Conservation (phyloP, 2,888 invertebrate genomes). For the Idaea aversata region DNA sequence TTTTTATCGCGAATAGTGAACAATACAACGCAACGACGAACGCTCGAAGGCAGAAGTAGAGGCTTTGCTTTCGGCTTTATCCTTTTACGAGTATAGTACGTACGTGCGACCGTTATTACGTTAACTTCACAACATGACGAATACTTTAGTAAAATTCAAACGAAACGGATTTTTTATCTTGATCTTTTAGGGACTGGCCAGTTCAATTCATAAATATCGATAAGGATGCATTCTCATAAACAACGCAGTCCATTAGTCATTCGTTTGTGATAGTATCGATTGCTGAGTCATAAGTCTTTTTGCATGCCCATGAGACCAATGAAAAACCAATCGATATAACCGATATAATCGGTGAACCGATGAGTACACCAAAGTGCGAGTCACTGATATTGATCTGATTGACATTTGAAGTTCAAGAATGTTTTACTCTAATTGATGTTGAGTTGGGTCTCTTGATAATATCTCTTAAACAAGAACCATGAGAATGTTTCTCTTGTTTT, state of each 20-base stretch:
- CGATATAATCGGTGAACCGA: conserved; percentile 37
- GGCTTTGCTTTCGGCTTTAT: conserved; percentile 24
- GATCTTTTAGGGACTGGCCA: conserved; percentile 50
- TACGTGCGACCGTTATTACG: conserved; percentile 28
- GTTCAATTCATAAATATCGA: conserved; percentile 55
- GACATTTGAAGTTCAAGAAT: conserved; percentile 35
- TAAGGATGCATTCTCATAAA: conserved; percentile 40
- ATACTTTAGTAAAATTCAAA: conserved; percentile 28
- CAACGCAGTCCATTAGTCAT: conserved; percentile 49
- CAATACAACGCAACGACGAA: conserved; percentile 17
- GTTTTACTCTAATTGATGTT: conserved; percentile 25
- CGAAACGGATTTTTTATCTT: conserved; percentile 41
- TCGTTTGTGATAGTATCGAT: conserved; percentile 51
- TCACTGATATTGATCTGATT: conserved; percentile 40
- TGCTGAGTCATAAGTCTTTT: conserved; percentile 56
- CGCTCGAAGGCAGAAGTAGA: conserved; percentile 19
- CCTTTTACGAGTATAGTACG: conserved; percentile 27
- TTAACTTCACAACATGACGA: conserved; percentile 35
- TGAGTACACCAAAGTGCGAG: conserved; percentile 34
- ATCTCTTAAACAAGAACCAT: conserved; percentile 6
- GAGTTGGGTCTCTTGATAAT: conserved; percentile 20
- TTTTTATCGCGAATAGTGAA: conserved; percentile 15
- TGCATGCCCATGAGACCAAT: conserved; percentile 45
- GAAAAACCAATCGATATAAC: conserved; percentile 36
- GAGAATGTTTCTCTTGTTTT: background rate